phyloP scores from a whole-genome alignment of 2,113 vertebrate genomes.

The Abramis brama region DNA sequence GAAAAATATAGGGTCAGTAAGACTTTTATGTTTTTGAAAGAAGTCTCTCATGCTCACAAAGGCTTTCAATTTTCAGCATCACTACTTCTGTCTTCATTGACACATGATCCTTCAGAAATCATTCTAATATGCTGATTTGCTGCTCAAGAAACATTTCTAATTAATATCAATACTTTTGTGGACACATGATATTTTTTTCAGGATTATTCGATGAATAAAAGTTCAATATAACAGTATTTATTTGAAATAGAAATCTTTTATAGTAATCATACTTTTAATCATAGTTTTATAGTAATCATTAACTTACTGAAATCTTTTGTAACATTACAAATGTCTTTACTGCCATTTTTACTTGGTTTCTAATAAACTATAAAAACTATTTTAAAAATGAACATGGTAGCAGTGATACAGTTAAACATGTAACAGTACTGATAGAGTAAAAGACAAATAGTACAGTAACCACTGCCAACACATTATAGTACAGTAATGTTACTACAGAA shows the following conservation, averaged over 20 bases:
- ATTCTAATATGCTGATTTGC: background rate
- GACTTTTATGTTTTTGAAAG: background rate
- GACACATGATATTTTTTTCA: background rate
- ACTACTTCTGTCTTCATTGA: background rate
- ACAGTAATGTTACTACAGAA: background rate
- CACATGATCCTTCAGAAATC: background rate
- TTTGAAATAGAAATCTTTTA: background rate
- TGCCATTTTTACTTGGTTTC: no score
- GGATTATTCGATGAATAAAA: background rate
- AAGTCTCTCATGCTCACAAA: background rate
- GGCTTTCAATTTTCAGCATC: background rate
- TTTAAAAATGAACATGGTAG: no score
- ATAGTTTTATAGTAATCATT: no score
- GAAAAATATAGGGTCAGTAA: background rate
- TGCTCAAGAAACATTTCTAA: background rate
- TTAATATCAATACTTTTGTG: background rate
- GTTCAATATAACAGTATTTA: background rate
- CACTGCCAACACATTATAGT: background rate
- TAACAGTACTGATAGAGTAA: no score
- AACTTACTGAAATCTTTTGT: no score
- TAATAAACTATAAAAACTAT: no score
- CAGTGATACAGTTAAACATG: no score
- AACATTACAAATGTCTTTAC: no score
- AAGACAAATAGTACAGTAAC: background rate
- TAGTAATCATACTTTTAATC: no score